Base-by-base conservation (phyloP, 2,888 invertebrate species). In the Drosophila rubida region DNA sequence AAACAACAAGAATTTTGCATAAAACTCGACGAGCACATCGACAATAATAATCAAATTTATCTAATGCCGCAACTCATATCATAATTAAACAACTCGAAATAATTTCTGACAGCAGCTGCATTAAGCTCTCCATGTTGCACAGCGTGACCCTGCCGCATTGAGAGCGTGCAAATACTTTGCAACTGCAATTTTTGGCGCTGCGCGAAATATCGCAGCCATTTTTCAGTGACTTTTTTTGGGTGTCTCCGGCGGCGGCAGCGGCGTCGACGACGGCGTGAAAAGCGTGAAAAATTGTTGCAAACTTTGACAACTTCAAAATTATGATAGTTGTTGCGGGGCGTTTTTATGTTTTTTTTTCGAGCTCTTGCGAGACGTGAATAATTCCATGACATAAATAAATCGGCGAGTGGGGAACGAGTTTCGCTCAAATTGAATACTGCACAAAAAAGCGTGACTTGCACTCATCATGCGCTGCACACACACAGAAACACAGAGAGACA, bases 221-320 rank as follows among this genome's bases (percentile, higher is more conserved):
- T 80, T 19, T 19, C 19, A 19, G n/a, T n/a, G n/a, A n/a, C n/a
- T 32, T 32, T 37, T 37, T 35, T 1, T 13, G 13, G 6, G n/a
- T 48, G 65, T 54, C 44, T 50, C 44, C 60, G 19, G 22, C 54
- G 48, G 8, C 45, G 14, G 41, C 60, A 14, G 22, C 54, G 48
- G 8, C 45, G 14, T 37, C 9, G 14, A 39, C 45, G n/a, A 39
- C 37, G 27, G 27, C 65, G 45, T 51, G 62, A 80, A 77, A 83
- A 80, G 77, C 79, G 79, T 86, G 87, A 84, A 86, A 86, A 84
- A 84, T 81, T 81, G 84, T 72, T 84, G 67, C 75, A 72, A 84
- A 82, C 80, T 83, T 83, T 85, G 82, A 85, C 82, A 83, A 82
- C 69, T 70, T 67, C 30, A 77, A 69, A 86, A 68, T 74, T 70